phyloP scores from a whole-genome alignment of 2,113 vertebrate genomes.

The Eidolon helvum region DNA sequence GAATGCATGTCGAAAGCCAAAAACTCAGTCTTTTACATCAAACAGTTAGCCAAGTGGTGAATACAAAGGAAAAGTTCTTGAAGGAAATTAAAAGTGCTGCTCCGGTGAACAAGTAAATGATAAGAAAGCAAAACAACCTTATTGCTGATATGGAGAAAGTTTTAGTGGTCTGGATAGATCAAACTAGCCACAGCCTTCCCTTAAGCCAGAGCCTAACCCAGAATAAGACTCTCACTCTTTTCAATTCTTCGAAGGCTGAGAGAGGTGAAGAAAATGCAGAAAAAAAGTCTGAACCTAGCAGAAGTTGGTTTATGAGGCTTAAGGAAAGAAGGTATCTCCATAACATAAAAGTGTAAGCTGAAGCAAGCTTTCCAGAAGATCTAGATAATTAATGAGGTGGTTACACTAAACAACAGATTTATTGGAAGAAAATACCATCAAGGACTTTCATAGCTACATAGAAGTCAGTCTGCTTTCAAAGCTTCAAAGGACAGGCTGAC shows the following conservation, averaged over 20 bases:
- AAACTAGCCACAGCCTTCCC: background rate
- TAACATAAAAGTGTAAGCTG: background rate
- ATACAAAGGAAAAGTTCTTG: background rate
- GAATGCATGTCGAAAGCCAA: background rate
- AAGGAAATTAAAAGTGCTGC: background rate
- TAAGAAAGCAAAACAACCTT: background rate
- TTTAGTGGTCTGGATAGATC: background rate
- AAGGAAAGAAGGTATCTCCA: background rate
- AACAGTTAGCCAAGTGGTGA: background rate
- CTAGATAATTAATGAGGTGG: background rate
- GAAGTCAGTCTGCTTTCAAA: background rate
- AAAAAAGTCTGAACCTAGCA: background rate
- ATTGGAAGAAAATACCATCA: background rate
- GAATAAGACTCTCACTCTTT: background rate
- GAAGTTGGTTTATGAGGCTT: background rate
- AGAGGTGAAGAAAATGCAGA: background rate
- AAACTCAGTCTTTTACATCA: background rate
- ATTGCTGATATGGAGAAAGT: background rate
- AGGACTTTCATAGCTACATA: background rate
- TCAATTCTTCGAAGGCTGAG: background rate
- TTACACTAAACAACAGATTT: background rate
- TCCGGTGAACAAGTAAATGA: background rate
- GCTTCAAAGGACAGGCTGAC: background rate
- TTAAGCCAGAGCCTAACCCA: background rate
- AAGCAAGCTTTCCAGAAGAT: background rate